Base-by-base conservation (phyloP, 1,140 invertebrate species). In the Pseudomyrmex flavicornis region DNA sequence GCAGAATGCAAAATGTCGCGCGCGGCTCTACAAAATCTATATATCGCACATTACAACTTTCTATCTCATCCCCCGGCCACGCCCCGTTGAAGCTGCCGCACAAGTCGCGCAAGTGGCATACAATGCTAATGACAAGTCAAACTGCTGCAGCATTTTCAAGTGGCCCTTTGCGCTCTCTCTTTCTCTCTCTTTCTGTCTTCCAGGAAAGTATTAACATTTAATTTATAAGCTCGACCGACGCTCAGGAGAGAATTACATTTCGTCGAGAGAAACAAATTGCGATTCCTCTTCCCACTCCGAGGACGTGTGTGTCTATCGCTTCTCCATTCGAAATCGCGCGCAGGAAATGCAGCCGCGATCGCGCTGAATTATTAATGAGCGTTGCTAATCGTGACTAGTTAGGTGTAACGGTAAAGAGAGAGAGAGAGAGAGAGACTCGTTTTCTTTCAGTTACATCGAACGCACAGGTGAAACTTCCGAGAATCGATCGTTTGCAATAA, bases 351-450 rank as follows among this genome's bases (percentile, higher is more conserved):
- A 89, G 82, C 1, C 50, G 7, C 69, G 68, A 86, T 86, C 44
- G 84, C 72, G 76, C 82, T 89, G 88, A 86, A 89, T 89, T 89
- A 89, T 89, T 89, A 89, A 89, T 89, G 88, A 86, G 63, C 58
- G 58, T 82, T 74, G 85, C 63, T 89, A 89, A 89, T 88, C 82
- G 85, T 86, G 85, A 86, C 85, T 63, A 61, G 44, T 26, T 59
- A 1, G 65, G 62, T 58, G 61, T 89, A 89, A 89, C 87, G 85
- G 85, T 89, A 69, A 79, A 82, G 68, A 85, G 80, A 89, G 73
- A 84, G 17, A 89, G 73, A 84, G 17, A 84, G 69, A 88, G 77
- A 65, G 84, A 84, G 13, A 66, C 17, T 76, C 65, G 66, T 77
- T 84, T 66, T 62, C 65, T 65, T 85, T 58, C 66, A 59, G 50